Conservation (phyloP, 2,888 invertebrate genomes). For the Xestia c-nigrum region DNA sequence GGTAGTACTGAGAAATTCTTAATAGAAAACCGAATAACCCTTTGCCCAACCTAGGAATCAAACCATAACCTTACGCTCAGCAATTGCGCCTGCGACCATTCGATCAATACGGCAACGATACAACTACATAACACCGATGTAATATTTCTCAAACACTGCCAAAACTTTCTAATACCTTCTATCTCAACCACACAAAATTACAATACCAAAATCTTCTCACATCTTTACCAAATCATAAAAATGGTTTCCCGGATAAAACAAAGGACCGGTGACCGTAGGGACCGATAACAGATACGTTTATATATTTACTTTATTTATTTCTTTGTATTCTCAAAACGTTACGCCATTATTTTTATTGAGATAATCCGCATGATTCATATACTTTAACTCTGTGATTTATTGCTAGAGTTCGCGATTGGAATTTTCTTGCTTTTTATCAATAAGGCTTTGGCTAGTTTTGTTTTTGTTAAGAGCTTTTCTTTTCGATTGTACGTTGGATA, state of each 20-base stretch:
- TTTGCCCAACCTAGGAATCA: not conserved
- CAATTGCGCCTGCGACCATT: too few relatives aligned
- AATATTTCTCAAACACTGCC: not conserved
- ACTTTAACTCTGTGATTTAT: slow-evolving; percentile 79
- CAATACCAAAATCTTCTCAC: slow-evolving; percentile 4
- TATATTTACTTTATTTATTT: slow-evolving; percentile 65
- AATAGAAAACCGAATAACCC: not conserved
- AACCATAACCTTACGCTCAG: not conserved
- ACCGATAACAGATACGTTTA: slow-evolving; percentile 72
- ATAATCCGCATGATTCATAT: slow-evolving; percentile 83
- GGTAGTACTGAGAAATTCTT: not conserved
- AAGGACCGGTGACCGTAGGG: slow-evolving; percentile 37
- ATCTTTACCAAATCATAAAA: slow-evolving; percentile 57
- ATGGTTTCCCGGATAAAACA: slow-evolving; percentile 55
- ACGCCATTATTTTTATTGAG: slow-evolving; percentile 78
- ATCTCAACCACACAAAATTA: not conserved
- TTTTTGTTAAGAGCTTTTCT: slow-evolving; percentile 36
- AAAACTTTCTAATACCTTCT: not conserved
- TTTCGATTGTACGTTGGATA: not conserved
- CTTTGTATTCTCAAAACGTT: slow-evolving; percentile 73
- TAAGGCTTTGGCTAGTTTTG: slow-evolving; percentile 40
- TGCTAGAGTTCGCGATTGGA: slow-evolving; percentile 74
- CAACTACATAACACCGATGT: not conserved
- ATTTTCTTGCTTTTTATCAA: slow-evolving; percentile 69
- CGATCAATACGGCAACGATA: not conserved